These are phyloP conservation scores for Chymomyza costata DNA, from an alignment of 1,140 invertebrate species.

Conservation along the genomic window DNA sequence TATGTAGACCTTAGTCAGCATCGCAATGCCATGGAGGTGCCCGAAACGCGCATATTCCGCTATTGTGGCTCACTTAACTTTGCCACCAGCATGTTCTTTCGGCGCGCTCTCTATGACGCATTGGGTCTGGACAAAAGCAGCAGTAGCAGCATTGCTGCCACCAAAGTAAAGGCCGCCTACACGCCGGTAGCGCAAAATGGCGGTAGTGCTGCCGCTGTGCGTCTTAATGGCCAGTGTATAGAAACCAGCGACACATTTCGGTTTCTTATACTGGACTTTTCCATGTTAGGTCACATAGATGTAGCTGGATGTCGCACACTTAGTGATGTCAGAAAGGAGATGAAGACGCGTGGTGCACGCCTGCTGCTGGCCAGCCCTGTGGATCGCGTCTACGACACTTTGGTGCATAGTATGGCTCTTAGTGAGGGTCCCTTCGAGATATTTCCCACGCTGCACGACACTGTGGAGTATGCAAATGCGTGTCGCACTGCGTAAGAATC, in stretches of 20 bases:
- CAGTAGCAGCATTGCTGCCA: too few species aligned
- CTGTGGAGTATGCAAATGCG: slow-evolving; percentile 68
- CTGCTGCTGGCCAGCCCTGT: slow-evolving; percentile 56
- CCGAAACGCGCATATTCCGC: slow-evolving; percentile 64
- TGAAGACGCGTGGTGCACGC: slow-evolving; percentile 44
- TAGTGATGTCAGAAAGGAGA: slow-evolving; percentile 62
- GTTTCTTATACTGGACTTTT: slow-evolving; percentile 63
- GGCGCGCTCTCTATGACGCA: slow-evolving; percentile 47
- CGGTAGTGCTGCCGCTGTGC: slow-evolving; percentile 7
- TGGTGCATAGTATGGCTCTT: slow-evolving; percentile 67
- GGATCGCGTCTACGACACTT: slow-evolving; percentile 69
- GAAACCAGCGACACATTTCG: slow-evolving; percentile 23
- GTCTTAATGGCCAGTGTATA: slow-evolving; percentile 16
- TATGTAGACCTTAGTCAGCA: slow-evolving; percentile 70
- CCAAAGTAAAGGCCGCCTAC: slow-evolving; percentile 26
- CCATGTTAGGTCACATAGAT: slow-evolving; percentile 66
- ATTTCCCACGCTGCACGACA: slow-evolving; percentile 69
- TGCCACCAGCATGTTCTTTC: slow-evolving; percentile 61
- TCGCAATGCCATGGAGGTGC: slow-evolving; percentile 57
- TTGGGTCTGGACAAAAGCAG: slow-evolving; percentile 45
- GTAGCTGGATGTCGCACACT: slow-evolving; percentile 60
- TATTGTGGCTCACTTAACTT: slow-evolving; percentile 71
- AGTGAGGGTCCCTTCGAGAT: slow-evolving; percentile 70
- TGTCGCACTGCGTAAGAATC: slow-evolving; percentile 58
- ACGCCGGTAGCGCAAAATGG: slow-evolving; percentile 43